Base-by-base conservation (phyloP, 2,888 invertebrate species). In the Sinhomidia bicolor region DNA sequence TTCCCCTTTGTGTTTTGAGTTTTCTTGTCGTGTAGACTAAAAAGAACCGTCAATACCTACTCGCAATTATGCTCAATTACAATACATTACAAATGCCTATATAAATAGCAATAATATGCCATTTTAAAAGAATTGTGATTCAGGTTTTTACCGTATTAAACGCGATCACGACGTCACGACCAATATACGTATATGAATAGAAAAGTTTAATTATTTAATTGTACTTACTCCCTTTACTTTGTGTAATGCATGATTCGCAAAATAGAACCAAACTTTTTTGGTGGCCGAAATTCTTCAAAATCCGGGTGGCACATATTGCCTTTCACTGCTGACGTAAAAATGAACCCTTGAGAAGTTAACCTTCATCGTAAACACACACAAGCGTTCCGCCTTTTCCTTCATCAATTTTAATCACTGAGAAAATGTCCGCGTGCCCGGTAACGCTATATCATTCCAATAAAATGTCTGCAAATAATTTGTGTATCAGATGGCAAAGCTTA, bases 241-340 rank as follows among this genome's bases (percentile, higher is more conserved):
- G 7, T 14, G 12, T 47, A 47, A 7, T 12, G 47, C 4, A 41
- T 9, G 9, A 4, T 12, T 81, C 1, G 36, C 57, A n/a, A n/a
- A n/a, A 60, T n/a, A 71, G 23, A 57, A 29, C 65, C 85, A 65
- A 36, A 44, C n/a, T 81, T 36, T n/a, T 71, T 47, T 87, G 86
- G 81, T 87, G 86, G 80, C 26, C 60, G 81, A 87, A 60, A 81
- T 87, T 87, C 81, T 44, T 81, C n/a, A 47, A 44, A 76, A 76
- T 81, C 86, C 86, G 86, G 86, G 86, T 81, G 81, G 86, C 86
- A 87, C 86, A 87, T 74, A 79, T 68, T 54, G 85, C 79, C 78
- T 57, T 86, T 86, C 85, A 57, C 68, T 68, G 47, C 68, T 68
- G 47, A 78, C 36, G 7, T 3, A 86, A 82, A 86, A 79, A 86